These are phyloP conservation scores for Semotilus atromaculatus DNA, from an alignment of 2,797 vertebrate genomes.

Conservation along the genomic window DNA sequence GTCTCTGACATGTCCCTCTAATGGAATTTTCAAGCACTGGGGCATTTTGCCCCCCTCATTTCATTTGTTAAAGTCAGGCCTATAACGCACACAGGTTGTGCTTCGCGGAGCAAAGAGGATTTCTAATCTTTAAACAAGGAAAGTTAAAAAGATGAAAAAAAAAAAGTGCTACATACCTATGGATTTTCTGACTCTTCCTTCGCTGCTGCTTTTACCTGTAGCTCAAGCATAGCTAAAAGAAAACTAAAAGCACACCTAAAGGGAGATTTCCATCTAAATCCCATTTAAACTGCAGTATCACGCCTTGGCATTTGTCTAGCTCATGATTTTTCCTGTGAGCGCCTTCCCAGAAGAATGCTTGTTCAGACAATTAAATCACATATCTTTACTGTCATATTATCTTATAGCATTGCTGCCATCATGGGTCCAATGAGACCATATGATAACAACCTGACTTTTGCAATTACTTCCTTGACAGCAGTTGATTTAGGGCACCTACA, in stretches of 20 bases:
- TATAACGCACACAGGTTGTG: slow-evolving; percentile 41
- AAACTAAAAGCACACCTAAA: background rate
- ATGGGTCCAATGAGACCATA: slow-evolving; percentile 20
- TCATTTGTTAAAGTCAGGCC: slow-evolving; percentile 41
- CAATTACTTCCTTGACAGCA: background rate
- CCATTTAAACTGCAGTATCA: background rate
- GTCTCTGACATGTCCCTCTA: slow-evolving; percentile 50
- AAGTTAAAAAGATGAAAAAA: slow-evolving; percentile 37
- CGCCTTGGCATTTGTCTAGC: background rate
- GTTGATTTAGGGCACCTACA: background rate
- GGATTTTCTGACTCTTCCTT: slow-evolving; percentile 13
- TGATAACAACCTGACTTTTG: slow-evolving; percentile 15
- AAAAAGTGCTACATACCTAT: slow-evolving; percentile 28
- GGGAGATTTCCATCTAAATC: background rate
- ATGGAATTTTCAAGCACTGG: slow-evolving; percentile 55
- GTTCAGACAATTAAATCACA: background rate
- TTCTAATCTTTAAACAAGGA: slow-evolving; percentile 49
- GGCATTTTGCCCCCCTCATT: slow-evolving; percentile 40
- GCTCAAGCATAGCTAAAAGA: background rate
- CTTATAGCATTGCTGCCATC: background rate
- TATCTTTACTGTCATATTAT: background rate
- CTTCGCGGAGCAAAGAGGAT: slow-evolving; percentile 36
- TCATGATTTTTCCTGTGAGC: background rate
- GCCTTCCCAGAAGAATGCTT: slow-evolving; percentile 1
- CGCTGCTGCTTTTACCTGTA: background rate